These are phyloP conservation scores for Amiota communis DNA, from an alignment of 2,888 invertebrate genomes.

Conservation along the genomic window DNA sequence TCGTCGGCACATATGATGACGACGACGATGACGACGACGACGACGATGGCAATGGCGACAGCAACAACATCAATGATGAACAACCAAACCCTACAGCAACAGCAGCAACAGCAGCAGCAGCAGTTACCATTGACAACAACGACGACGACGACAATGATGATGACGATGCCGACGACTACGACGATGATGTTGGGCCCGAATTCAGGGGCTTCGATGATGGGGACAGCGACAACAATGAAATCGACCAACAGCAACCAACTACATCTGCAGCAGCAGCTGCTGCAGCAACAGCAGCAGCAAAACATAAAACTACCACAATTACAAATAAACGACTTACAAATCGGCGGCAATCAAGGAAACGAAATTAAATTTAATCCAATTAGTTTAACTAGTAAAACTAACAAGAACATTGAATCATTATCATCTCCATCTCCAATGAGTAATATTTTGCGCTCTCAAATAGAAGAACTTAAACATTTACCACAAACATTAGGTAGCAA, in stretches of 20 bases:
- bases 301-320: slow-evolving; percentile 45
- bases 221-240: slow-evolving; percentile 59
- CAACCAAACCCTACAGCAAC: slow-evolving; percentile 63
- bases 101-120: slow-evolving; percentile 73
- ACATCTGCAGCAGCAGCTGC: slow-evolving; percentile 59
- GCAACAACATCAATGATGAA: slow-evolving; percentile 65
- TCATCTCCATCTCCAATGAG: slow-evolving; percentile 72
- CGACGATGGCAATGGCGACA: slow-evolving; percentile 75
- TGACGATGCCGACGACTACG: slow-evolving; percentile 73
- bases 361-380: slow-evolving; percentile 44
- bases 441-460: slow-evolving; percentile 75
- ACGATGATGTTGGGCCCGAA: slow-evolving; percentile 61
- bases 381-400: slow-evolving; percentile 45
- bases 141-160: slow-evolving; percentile 76
- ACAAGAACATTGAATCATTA: slow-evolving; percentile 33
- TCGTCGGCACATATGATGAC: slow-evolving; percentile 74
- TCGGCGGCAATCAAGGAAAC: slow-evolving; percentile 40
- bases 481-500: slow-evolving; percentile 73
- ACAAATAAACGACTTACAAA: slow-evolving; percentile 55
- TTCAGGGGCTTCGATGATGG: slow-evolving; percentile 50
- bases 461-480: slow-evolving; percentile 68
- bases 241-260: slow-evolving; percentile 53
- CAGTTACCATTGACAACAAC: slow-evolving; percentile 74
- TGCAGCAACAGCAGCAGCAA: slow-evolving; percentile 45
- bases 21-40: slow-evolving; percentile 77